Conservation (phyloP, 2,797 vertebrate genomes). For the Sebastes trivittatus region DNA sequence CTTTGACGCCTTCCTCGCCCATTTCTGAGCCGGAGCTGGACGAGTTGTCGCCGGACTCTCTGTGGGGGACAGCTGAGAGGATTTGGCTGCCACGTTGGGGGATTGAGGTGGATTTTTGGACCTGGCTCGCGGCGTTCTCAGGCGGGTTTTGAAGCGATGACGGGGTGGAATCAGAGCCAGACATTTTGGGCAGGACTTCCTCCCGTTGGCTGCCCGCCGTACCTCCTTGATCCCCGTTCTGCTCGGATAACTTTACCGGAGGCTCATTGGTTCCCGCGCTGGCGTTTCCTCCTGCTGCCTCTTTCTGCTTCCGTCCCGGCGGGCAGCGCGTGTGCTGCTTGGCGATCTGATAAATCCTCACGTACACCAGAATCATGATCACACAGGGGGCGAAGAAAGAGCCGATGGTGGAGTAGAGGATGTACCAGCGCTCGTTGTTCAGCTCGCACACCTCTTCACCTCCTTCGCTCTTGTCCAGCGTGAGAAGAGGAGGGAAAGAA, state of each 20-base stretch:
- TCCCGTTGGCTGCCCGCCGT: background rate
- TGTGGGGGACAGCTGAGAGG: background rate
- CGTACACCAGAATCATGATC: slow-evolving; percentile 94
- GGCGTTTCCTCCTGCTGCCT: background rate
- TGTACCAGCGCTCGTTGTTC: slow-evolving; percentile 90
- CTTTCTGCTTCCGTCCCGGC: slow-evolving; percentile 48
- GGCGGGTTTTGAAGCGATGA: background rate
- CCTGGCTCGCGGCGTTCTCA: background rate
- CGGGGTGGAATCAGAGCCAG: background rate
- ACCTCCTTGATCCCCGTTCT: slow-evolving; percentile 24
- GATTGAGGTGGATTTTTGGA: background rate
- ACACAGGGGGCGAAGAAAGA: slow-evolving; percentile 93
- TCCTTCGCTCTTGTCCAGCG: slow-evolving; percentile 78
- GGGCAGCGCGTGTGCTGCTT: slow-evolving; percentile 82
- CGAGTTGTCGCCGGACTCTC: slow-evolving; percentile 23
- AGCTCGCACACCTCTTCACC: slow-evolving; percentile 81
- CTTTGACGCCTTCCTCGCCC: background rate
- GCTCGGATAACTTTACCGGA: background rate
- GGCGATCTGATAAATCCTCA: slow-evolving; percentile 91
- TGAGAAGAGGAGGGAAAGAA: slow-evolving; percentile 89
- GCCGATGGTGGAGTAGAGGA: slow-evolving; percentile 90
- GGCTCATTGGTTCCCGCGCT: background rate
- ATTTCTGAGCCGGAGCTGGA: slow-evolving; percentile 66
- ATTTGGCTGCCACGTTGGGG: slow-evolving; percentile 3
- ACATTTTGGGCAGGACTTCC: background rate